Evolutionary conservation across 2,113 vertebrate species (phyloP).

Genomic region (Antennarius striatus): DNA sequence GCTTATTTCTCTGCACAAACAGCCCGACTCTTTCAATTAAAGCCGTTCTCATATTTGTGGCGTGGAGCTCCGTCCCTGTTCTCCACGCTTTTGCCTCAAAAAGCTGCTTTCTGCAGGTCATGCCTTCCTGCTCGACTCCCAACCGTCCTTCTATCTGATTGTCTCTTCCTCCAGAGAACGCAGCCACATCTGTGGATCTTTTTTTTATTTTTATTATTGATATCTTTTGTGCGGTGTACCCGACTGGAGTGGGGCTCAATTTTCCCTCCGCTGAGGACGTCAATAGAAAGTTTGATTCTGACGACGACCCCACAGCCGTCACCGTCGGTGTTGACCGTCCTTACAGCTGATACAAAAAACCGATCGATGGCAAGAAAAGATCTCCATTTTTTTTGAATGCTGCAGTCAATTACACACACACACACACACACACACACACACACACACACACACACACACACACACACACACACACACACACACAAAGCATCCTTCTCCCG

Average conservation of each 20-base stretch:
- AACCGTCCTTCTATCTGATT: conserved; percentile 32
- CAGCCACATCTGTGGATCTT: conserved; percentile 4
- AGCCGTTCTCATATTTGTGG: conserved; percentile 27
- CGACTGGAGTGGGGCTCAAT: conserved; percentile 36
- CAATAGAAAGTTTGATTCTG: conserved; percentile 38
- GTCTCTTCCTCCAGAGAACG: conserved; percentile 25
- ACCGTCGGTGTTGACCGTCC: conserved; percentile 1
- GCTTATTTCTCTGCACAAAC: conserved; percentile 36
- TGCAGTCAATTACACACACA: conserved; percentile 25
- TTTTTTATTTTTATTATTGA: conserved; percentile 30
- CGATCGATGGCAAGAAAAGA: conserved; percentile 18
- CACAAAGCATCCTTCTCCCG: too few relatives aligned
- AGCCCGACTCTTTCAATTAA: conserved; percentile 44
- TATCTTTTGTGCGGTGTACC: conserved; percentile 32
- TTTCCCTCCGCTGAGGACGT: conserved; percentile 44
- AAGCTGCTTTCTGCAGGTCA: conserved; percentile 37
- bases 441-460: background rate
- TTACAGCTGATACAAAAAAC: conserved; percentile 1
- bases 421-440: background rate
- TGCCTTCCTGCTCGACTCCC: background rate
- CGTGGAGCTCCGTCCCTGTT: conserved; percentile 22
- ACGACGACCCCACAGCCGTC: conserved; percentile 36
- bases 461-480: conserved; percentile 6
- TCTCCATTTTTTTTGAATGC: conserved; percentile 27
- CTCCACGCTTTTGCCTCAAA: conserved; percentile 39